These are phyloP conservation scores for Drosophila mojavensis DNA, from an alignment of 1,140 invertebrate genomes.

Conservation along the genomic window DNA sequence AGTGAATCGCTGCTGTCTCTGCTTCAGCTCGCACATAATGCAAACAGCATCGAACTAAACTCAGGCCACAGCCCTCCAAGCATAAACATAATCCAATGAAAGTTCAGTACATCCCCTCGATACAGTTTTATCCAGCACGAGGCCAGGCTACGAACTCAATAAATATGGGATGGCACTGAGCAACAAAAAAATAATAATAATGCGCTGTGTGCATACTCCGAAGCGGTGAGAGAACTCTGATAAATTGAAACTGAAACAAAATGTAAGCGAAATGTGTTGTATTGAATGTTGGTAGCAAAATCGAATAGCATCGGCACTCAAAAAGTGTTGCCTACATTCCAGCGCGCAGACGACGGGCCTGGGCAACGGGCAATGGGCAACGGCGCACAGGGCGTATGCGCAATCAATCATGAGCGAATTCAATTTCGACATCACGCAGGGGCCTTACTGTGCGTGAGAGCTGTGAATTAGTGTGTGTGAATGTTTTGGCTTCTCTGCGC, in stretches of 20 bases:
- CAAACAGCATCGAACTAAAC: slow-evolving; percentile 62
- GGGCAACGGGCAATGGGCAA: background rate
- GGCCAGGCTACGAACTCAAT: background rate
- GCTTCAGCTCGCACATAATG: slow-evolving; percentile 44
- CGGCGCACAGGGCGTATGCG: slow-evolving; percentile 53
- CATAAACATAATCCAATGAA: slow-evolving; percentile 66
- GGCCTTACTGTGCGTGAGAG: background rate
- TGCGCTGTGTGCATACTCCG: slow-evolving; percentile 49
- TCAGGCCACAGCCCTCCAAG: slow-evolving; percentile 44
- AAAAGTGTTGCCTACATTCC: slow-evolving; percentile 61
- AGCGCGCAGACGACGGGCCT: slow-evolving; percentile 18
- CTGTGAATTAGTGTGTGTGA: background rate
- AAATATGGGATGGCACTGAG: slow-evolving; percentile 11
- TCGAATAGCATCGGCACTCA: slow-evolving; percentile 15
- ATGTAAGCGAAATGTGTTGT: slow-evolving; percentile 55
- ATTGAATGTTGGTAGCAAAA: slow-evolving; percentile 29
- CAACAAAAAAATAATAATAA: background rate
- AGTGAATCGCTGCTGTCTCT: slow-evolving; percentile 3
- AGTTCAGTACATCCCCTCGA: slow-evolving; percentile 49
- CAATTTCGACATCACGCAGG: slow-evolving; percentile 65
- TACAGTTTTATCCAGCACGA: background rate
- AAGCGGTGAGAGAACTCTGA: slow-evolving; percentile 36
- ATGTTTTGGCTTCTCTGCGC: background rate
- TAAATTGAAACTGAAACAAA: slow-evolving; percentile 76
- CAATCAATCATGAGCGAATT: slow-evolving; percentile 80